phyloP scores from a whole-genome alignment of 2,113 vertebrate genomes.

The Pachypanchax playfairii region DNA sequence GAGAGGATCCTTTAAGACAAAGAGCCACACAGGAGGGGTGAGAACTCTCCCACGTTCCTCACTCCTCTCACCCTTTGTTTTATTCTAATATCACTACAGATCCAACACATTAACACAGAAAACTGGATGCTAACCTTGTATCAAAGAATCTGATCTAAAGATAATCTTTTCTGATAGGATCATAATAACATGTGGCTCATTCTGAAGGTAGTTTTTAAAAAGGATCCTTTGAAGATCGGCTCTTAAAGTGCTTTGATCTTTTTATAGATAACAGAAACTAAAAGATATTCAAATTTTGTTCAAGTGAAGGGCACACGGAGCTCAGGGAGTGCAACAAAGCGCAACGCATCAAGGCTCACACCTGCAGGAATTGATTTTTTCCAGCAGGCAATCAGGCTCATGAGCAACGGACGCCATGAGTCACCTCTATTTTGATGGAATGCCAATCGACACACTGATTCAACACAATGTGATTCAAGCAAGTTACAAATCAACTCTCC shows the following conservation, averaged over 20 bases:
- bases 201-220: slow-evolving; percentile 13
- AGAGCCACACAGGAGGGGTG: slow-evolving; percentile 32
- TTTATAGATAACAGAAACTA: slow-evolving; percentile 9
- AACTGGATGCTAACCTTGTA: background rate
- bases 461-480: background rate
- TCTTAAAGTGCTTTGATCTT: background rate
- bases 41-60: slow-evolving; percentile 49
- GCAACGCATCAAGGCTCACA: background rate
- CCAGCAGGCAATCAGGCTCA: background rate
- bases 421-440: background rate
- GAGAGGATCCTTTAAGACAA: slow-evolving; percentile 39
- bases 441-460: slow-evolving; percentile 2
- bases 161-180: background rate
- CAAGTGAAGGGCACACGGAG: background rate
- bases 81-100: slow-evolving; percentile 5
- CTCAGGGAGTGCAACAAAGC: slow-evolving; percentile 1
- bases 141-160: background rate
- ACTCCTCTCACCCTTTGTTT: slow-evolving; percentile 8
- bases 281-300: slow-evolving; percentile 12
- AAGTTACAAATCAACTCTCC: background rate
- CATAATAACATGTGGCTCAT: background rate
- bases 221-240: slow-evolving; percentile 2
- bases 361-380: slow-evolving; percentile 9
- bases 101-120: background rate
- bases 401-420: slow-evolving; percentile 5